These are phyloP conservation scores for Petrocephalus microphthalmus DNA, from an alignment of 2,113 vertebrate species.

Conservation along the genomic window DNA sequence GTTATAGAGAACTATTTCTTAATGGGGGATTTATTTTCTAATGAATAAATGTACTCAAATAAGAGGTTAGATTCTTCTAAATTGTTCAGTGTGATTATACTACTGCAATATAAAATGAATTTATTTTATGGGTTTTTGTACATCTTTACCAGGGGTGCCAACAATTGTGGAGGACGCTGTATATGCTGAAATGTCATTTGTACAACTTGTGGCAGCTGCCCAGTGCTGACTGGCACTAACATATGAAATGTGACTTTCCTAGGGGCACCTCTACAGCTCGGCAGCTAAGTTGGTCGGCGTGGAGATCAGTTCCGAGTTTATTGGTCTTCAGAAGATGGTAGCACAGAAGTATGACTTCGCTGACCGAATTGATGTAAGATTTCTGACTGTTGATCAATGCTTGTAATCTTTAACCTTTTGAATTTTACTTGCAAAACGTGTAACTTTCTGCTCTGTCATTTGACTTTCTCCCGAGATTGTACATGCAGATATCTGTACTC, in stretches of 20 bases:
- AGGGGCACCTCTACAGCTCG: constrained; percentile 86
- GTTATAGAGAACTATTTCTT: no score
- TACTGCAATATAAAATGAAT: no score
- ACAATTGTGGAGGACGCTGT: no score
- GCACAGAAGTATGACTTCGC: constrained; percentile 73
- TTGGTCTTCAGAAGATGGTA: constrained; percentile 71
- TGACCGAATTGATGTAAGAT: constrained; percentile 73
- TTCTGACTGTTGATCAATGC: not conserved
- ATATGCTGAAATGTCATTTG: not conserved
- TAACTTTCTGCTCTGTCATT: not conserved
- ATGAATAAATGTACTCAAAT: no score
- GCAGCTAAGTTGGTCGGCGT: constrained; percentile 72
- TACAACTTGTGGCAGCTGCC: not conserved
- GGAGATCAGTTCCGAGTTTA: constrained; percentile 82
- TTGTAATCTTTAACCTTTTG: not conserved
- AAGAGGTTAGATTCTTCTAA: no score
- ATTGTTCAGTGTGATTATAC: no score
- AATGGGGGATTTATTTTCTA: no score
- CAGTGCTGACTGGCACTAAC: not conserved
- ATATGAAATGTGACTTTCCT: constrained; percentile 33
- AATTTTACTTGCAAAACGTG: not conserved
- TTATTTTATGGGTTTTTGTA: no score
- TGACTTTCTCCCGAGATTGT: constrained; percentile 64
- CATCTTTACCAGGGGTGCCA: no score
- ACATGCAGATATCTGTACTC: constrained; percentile 75